phyloP scores from a whole-genome alignment of 2,797 vertebrate species.

The Geotrypetes seraphini region DNA sequence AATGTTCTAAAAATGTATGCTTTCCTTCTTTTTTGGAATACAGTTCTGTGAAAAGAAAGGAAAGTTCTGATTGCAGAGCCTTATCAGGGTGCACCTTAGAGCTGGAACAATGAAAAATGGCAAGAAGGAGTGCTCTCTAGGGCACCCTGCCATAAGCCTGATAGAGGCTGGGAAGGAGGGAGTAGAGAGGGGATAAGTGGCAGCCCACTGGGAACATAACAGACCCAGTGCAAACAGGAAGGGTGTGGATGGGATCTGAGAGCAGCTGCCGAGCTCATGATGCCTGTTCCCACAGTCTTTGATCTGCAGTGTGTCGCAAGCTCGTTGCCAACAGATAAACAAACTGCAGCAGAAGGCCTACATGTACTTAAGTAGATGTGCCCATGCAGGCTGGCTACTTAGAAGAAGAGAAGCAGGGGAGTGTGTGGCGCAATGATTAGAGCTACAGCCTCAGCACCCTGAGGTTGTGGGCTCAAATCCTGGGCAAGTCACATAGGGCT shows the following conservation, averaged over 20 bases:
- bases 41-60: too few relatives aligned
- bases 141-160: constrained; percentile 25
- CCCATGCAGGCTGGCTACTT: too few relatives aligned
- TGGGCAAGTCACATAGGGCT: too few relatives aligned
- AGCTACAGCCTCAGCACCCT: too few relatives aligned
- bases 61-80: constrained; percentile 43
- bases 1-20: too few relatives aligned
- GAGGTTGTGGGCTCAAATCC: too few relatives aligned
- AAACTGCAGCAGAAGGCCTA: constrained; percentile 41
- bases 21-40: too few relatives aligned
- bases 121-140: constrained; percentile 30
- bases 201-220: constrained; percentile 57
- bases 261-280: constrained; percentile 56
- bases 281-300: constrained; percentile 69
- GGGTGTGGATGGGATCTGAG: constrained; percentile 73
- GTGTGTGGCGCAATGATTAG: too few relatives aligned
- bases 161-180: constrained; percentile 28
- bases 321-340: constrained; percentile 65
- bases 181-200: constrained; percentile 32
- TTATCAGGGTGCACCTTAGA: constrained; percentile 49
- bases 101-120: constrained; percentile 47
- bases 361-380: constrained; percentile 46
- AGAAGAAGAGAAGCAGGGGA: too few relatives aligned
- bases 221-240: constrained; percentile 69
- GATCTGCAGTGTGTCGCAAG: constrained; percentile 54